A percentile compares a stretch with the other conserved stretches of the same genome.
phyloP scores from a whole-genome alignment of 2,113 vertebrate species.

The Podocnemis expansa region DNA sequence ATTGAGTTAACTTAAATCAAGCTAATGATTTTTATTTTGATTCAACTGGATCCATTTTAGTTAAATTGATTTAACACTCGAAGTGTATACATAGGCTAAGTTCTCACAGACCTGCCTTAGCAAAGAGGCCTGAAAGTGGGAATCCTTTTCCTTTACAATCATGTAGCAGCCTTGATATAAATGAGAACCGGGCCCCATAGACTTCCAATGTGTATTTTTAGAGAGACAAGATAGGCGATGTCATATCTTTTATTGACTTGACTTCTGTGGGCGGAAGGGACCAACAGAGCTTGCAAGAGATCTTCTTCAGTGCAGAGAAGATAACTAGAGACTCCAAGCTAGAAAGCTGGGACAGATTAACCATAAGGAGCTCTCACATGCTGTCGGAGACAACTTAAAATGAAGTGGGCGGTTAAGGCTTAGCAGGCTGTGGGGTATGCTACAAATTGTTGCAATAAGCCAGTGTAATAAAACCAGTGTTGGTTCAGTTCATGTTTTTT shows the following conservation, averaged over 20 bases:
- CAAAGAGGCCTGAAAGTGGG: accelerated
- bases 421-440: not conserved
- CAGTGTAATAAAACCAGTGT: not conserved
- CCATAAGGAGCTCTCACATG: not conserved
- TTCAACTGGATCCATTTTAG: too few species aligned
- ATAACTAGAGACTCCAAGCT: not conserved
- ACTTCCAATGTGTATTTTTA: not conserved
- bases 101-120: not conserved
- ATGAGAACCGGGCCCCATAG: not conserved
- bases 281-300: not conserved
- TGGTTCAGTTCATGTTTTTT: not conserved
- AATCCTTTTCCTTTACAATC: not conserved
- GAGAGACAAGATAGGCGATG: not conserved
- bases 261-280: not conserved
- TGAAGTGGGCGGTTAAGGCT: not conserved
- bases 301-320: not conserved
- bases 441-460: not conserved
- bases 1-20: too few species aligned
- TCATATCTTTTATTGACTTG: not conserved
- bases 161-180: not conserved
- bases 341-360: not conserved
- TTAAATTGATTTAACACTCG: too few species aligned
- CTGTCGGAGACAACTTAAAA: not conserved
- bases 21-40: too few species aligned
- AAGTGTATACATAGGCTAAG: too few species aligned